Base-by-base conservation (phyloP, 2,888 invertebrate species). In the Rhaphigaster nebulosa region DNA sequence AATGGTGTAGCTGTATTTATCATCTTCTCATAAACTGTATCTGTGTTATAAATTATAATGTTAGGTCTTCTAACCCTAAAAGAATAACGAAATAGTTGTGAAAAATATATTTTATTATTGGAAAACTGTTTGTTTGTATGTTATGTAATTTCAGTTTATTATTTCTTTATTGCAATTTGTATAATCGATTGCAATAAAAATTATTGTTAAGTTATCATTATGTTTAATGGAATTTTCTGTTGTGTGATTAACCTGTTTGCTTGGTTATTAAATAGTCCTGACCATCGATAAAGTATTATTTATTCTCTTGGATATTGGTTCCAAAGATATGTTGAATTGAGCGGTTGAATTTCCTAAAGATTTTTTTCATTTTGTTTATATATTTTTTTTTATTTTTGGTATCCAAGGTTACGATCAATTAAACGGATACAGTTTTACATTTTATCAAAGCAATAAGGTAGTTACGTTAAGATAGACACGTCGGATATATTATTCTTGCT, bases 11-110 rank as follows among this genome's bases (percentile, higher is more conserved):
- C 29, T 41, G 8, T 84, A 84, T 23, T 84, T 84, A 84, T 84
- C 84, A 41, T n/a, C 15, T 45, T 80, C 41, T 84, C 45, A 41
- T 84, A n/a, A 84, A 84, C 45, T 84, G 84, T 41, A 41, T 84
- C 84, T 41, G 84, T 84, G 41, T 84, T 84, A 45, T 84, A 84
- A 84, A 84, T 84, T 45, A 45, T 84, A 84, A 84, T 84, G 45
- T 84, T 26, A 45, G 12, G 84, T 84, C 41, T 84, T 84, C 45
- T 84, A 84, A 0, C n/a, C n/a, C 45, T 34, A 70, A 70, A 34
- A 70, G 20, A 70, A 29, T 70, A 20, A 70, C 29, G 15, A 65
- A 70, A 29, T n/a, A 26, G 84, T 45, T 20, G 3, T 84, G 45
- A 45, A 45, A 84, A 45, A 45, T 45, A 84, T 84, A 84, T 84